A percentile compares a stretch with the other conserved stretches of the same genome.
These are phyloP conservation scores for Drosophila mimica DNA, from an alignment of 2,888 invertebrate genomes.

Conservation along the genomic window DNA sequence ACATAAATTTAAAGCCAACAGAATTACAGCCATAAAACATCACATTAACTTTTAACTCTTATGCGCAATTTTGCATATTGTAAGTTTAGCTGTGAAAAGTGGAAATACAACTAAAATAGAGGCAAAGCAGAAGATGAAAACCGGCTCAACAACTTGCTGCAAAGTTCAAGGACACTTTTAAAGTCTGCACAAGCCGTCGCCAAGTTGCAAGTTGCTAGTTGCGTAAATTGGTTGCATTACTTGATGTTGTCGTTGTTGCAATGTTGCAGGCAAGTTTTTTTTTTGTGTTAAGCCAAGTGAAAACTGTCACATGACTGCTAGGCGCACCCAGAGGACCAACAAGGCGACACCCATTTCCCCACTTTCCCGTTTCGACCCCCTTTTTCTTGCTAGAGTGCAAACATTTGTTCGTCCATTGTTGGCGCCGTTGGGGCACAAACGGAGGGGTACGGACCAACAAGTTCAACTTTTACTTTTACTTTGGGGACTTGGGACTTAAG, in stretches of 20 bases:
- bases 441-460: slow-evolving; percentile 12
- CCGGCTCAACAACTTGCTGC: slow-evolving; percentile 53
- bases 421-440: neutral
- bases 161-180: slow-evolving; percentile 64
- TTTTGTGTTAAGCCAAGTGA: slow-evolving; percentile 38
- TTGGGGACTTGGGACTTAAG: neutral
- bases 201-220: slow-evolving; percentile 37
- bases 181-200: slow-evolving; percentile 24
- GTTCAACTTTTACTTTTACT: slow-evolving; percentile 59
- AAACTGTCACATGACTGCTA: slow-evolving; percentile 49
- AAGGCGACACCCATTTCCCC: slow-evolving; percentile 26
- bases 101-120: slow-evolving; percentile 17
- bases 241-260: slow-evolving; percentile 14
- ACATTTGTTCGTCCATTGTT: slow-evolving; percentile 27
- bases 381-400: slow-evolving; percentile 24
- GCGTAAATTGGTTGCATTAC: slow-evolving; percentile 37
- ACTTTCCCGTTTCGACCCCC: neutral
- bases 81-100: slow-evolving; percentile 18
- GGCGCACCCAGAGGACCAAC: slow-evolving; percentile 32
- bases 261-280: slow-evolving; percentile 37
- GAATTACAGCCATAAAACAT: neutral
- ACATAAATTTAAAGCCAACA: neutral
- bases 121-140: slow-evolving; percentile 29
- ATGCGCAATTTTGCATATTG: neutral
- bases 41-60: neutral